These are phyloP conservation scores for Phaenicophaeus curvirostris DNA, from an alignment of 2,797 vertebrate genomes.

Conservation along the genomic window DNA sequence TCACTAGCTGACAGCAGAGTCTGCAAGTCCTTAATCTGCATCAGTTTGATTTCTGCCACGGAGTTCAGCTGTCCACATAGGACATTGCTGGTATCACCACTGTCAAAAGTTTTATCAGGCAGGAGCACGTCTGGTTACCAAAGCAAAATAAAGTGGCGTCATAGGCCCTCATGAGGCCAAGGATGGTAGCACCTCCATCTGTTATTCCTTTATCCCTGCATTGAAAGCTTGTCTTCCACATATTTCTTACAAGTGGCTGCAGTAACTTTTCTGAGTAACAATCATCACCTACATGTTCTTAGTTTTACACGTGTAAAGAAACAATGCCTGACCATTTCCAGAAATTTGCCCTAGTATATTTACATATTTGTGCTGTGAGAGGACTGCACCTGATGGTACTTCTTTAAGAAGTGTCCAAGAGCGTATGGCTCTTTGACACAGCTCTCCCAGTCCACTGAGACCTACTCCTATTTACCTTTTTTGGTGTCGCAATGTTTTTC, in stretches of 20 bases:
- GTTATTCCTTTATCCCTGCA: background rate
- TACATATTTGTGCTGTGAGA: background rate
- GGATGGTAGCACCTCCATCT: background rate
- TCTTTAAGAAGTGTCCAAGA: background rate
- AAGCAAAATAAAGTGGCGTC: background rate
- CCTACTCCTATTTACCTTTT: background rate
- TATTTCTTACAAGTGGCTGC: background rate
- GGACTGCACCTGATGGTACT: background rate
- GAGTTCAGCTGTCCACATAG: background rate
- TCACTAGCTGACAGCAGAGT: background rate
- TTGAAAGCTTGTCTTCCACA: background rate
- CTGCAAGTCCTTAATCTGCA: background rate
- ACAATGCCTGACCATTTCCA: background rate
- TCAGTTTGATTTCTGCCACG: background rate
- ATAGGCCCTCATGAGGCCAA: background rate
- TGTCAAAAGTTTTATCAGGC: background rate
- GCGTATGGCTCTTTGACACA: background rate
- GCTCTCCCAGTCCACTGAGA: background rate
- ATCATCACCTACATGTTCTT: background rate
- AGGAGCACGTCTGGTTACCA: background rate
- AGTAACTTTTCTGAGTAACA: background rate
- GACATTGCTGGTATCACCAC: accelerated
- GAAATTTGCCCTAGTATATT: background rate
- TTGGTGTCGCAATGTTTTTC: background rate
- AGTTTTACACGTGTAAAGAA: background rate